phyloP scores from a whole-genome alignment of 1,140 invertebrate genomes.

The Alviniconcha marisindica region DNA sequence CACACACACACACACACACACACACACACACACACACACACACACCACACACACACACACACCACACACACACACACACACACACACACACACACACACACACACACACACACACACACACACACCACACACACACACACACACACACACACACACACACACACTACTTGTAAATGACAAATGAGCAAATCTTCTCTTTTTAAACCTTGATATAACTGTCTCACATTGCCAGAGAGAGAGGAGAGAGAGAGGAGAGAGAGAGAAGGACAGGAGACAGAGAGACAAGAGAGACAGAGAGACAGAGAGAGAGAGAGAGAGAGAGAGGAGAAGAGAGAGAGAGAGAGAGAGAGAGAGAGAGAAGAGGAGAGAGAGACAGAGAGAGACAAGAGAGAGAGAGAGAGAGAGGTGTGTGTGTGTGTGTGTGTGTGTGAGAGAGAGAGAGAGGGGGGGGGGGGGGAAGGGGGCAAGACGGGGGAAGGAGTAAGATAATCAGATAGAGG shows the following conservation, averaged over 20 bases:
- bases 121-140: not conserved
- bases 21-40: no score
- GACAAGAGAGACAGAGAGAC: not conserved
- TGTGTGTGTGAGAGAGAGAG: no score
- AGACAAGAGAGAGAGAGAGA: constrained; percentile 21
- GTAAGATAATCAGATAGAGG: not conserved
- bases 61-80: no score
- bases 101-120: not conserved
- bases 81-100: constrained; percentile 8
- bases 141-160: not conserved
- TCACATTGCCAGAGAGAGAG: no score
- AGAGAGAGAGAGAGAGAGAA: constrained; percentile 18
- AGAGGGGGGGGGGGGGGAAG: not conserved
- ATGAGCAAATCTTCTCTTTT: no score
- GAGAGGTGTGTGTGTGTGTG: no score
- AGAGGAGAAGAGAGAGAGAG: constrained; percentile 2
- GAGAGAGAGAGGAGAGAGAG: constrained; percentile 21
- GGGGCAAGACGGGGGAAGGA: not conserved
- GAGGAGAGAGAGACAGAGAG: constrained; percentile 13
- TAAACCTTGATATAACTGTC: no score
- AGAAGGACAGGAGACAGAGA: not conserved
- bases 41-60: no score
- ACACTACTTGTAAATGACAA: not conserved
- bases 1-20: not conserved
- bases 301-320: constrained; percentile 35